Conservation (phyloP, 1,140 invertebrate genomes). For the Mactra quadrangularis region DNA sequence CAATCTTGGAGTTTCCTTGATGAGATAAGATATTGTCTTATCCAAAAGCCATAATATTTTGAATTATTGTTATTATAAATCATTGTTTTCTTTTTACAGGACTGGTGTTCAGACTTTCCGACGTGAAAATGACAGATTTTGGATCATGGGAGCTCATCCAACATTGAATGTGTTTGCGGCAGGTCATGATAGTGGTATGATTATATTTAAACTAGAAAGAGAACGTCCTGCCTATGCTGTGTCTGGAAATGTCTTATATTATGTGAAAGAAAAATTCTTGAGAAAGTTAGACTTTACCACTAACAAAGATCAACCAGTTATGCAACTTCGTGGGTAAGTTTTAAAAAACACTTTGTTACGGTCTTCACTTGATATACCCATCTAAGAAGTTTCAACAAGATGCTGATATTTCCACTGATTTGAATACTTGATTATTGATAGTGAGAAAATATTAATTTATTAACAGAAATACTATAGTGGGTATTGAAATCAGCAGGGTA, state of each 20-base stretch:
- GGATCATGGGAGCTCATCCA: slow-evolving; percentile 96
- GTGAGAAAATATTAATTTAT: no score
- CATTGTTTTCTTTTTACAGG: slow-evolving; percentile 84
- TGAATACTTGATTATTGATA: no score
- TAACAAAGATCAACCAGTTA: slow-evolving; percentile 95
- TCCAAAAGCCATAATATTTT: no score
- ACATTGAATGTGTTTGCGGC: slow-evolving; percentile 88
- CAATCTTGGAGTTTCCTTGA: no score
- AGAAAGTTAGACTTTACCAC: slow-evolving; percentile 96
- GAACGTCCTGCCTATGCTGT: slow-evolving; percentile 98
- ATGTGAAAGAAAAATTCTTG: slow-evolving; percentile 97
- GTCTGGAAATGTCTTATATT: slow-evolving; percentile 96
- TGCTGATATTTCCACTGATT: no score
- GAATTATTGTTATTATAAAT: no score
- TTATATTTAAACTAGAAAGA: slow-evolving; percentile 93
- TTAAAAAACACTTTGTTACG: neutral
- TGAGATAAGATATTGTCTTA: no score
- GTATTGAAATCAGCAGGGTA: no score
- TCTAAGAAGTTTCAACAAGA: no score
- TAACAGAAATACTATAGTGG: no score
- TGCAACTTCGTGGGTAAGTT: slow-evolving; percentile 93
- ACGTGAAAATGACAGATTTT: slow-evolving; percentile 98
- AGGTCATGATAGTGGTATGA: slow-evolving; percentile 98
- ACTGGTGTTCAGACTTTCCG: slow-evolving; percentile 97
- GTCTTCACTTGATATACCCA: no score